Conservation (phyloP, 2,797 vertebrate species). For the Bucorvus abyssinicus region DNA sequence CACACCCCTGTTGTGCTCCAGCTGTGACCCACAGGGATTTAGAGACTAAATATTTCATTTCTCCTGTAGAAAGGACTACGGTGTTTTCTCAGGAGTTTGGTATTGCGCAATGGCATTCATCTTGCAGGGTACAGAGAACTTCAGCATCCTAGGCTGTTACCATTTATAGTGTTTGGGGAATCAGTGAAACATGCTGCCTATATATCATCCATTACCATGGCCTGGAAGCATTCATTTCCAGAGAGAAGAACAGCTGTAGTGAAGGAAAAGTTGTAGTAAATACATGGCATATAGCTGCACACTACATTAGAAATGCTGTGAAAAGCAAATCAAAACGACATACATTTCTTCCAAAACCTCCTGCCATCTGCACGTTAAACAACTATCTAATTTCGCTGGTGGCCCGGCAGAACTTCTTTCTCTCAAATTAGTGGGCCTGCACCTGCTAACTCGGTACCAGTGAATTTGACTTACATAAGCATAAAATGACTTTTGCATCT, state of each 20-base stretch:
- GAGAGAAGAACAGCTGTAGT: background rate
- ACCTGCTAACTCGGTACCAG: background rate
- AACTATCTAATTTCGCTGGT: background rate
- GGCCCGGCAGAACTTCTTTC: background rate
- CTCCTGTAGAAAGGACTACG: background rate
- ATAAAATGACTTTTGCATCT: background rate
- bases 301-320: background rate
- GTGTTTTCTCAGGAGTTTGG: background rate
- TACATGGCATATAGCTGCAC: background rate
- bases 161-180: background rate
- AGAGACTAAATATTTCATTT: background rate
- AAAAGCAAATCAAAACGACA: background rate
- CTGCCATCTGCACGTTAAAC: background rate
- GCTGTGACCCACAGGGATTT: background rate
- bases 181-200: background rate
- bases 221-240: background rate
- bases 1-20: background rate
- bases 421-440: background rate
- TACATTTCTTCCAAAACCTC: background rate
- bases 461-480: background rate
- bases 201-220: background rate
- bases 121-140: background rate
- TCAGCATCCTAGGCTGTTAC: background rate
- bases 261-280: conserved; percentile 9
- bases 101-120: background rate